Base-by-base conservation (phyloP, 2,797 vertebrate genomes). In the Propithecus deckenii region DNA sequence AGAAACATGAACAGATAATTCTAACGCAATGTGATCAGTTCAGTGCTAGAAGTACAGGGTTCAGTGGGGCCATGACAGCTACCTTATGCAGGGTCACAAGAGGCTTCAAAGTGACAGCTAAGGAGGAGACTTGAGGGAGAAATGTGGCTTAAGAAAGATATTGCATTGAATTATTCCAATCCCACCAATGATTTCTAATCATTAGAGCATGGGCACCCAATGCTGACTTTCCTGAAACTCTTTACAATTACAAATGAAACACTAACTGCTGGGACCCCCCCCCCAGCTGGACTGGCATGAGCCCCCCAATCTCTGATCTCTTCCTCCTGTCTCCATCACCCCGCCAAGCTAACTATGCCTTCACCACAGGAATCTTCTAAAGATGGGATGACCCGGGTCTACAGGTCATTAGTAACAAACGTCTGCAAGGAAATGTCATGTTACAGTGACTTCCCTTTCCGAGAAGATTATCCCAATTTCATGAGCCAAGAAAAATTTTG, bases 381-480 rank as follows among this genome's bases (percentile, higher is more conserved):
- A 55, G 7, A 97, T 0, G 98, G 99, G 79, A 98, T 98, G 72
- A 97, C 99, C 96, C 99, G 98, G 0, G 99, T 99, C 98, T 99
- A 99, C 91, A 98, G 96, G 74, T 99, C 99, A 0, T 95, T 99
- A 97, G 99, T 99, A 90, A 99, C 99, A 97, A 99, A 99, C 98
- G 99, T 99, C 72, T 99, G 99, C 94, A 99, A 99, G 97, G 99
- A 99, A 98, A 99, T 99, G 99, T 99, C 99, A 98, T 99, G 99
- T 97, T 99, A 98, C 98, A 99, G 99, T 0, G 99, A 99, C 96
- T 99, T 99, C 74, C 99, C 99, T 35, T 99, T 98, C 86, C 99
- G 98, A 0, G 99, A 99, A 18, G 98, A 99, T 89, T 99, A 98
- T 95, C 99, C 99, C 93, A 99, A 98, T 97, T 99, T 59, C 98